phyloP scores from a whole-genome alignment of 2,888 invertebrate genomes.

The Helleia helle region DNA sequence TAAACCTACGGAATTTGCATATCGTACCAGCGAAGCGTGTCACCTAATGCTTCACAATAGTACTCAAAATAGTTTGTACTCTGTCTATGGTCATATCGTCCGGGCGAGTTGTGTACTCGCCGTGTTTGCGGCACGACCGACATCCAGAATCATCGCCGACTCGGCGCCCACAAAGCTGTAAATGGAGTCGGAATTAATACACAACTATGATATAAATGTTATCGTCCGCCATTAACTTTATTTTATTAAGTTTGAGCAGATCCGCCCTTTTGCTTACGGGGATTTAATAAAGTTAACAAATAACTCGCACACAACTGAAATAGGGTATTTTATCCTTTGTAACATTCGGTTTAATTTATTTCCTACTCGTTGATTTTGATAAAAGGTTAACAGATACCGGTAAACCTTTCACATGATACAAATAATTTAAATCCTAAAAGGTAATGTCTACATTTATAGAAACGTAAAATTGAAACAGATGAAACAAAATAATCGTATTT shows the following conservation, averaged over 20 bases:
- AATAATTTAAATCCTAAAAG: conserved; percentile 3
- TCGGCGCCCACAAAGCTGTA: conserved; percentile 52
- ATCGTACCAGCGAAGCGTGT: not conserved
- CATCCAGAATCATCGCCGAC: conserved; percentile 23
- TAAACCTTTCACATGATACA: not conserved
- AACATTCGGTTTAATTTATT: not conserved
- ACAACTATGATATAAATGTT: conserved; percentile 68
- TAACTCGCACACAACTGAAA: conserved; percentile 8
- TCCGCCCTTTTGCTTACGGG: conserved; percentile 41
- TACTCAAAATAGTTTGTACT: not conserved
- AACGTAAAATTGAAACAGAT: conserved; percentile 27
- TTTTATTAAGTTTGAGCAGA: conserved; percentile 59
- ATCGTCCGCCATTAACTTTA: conserved; percentile 69
- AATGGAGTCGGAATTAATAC: conserved; percentile 64
- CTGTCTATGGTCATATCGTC: conserved; percentile 1
- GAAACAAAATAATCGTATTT: conserved; percentile 48
- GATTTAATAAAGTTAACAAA: conserved; percentile 46
- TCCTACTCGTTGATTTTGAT: conserved; percentile 5
- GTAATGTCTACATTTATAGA: conserved; percentile 1
- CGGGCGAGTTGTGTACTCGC: not conserved
- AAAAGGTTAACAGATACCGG: conserved; percentile 2
- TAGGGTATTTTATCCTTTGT: conserved; percentile 1
- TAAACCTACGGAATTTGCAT: conserved; percentile 12
- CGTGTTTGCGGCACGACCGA: conserved; percentile 7
- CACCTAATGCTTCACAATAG: not conserved